Percentiles rank a stretch among this genome's conserved stretches.
Conservation (phyloP, 2,113 vertebrate genomes). For the Rhabdomys dilectus region DNA sequence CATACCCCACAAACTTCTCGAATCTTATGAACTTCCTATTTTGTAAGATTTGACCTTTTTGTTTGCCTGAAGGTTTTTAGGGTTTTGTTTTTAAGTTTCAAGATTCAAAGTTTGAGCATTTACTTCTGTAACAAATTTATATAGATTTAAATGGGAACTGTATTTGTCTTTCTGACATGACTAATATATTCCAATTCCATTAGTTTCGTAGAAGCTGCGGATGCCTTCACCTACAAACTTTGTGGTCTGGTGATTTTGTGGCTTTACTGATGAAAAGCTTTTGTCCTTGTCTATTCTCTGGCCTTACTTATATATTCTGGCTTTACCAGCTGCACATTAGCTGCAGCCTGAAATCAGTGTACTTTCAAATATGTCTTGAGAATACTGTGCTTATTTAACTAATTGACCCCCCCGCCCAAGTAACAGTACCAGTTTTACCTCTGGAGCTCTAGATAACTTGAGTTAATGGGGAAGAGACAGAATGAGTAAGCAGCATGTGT, state of each 20-base stretch:
- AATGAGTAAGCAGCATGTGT: background rate
- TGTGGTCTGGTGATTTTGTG: background rate
- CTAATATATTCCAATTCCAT: background rate
- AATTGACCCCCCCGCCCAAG: accelerated
- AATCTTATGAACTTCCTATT: background rate
- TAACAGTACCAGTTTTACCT: background rate
- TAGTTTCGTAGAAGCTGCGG: background rate
- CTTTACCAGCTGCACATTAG: background rate
- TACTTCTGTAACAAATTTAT: background rate
- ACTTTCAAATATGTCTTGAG: background rate
- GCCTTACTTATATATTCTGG: background rate
- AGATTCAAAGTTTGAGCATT: background rate
- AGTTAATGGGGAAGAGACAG: background rate
- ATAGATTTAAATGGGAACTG: background rate
- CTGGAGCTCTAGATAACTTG: background rate
- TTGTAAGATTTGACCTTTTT: background rate
- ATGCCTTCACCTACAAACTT: background rate
- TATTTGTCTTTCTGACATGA: background rate
- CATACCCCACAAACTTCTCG: background rate
- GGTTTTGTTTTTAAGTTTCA: background rate
- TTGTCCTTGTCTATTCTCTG: background rate
- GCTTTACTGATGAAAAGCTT: background rate
- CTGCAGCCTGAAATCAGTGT: background rate
- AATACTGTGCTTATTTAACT: background rate
- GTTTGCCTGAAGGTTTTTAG: background rate